phyloP scores from a whole-genome alignment of 2,113 vertebrate genomes.

The Spermophilus dauricus region DNA sequence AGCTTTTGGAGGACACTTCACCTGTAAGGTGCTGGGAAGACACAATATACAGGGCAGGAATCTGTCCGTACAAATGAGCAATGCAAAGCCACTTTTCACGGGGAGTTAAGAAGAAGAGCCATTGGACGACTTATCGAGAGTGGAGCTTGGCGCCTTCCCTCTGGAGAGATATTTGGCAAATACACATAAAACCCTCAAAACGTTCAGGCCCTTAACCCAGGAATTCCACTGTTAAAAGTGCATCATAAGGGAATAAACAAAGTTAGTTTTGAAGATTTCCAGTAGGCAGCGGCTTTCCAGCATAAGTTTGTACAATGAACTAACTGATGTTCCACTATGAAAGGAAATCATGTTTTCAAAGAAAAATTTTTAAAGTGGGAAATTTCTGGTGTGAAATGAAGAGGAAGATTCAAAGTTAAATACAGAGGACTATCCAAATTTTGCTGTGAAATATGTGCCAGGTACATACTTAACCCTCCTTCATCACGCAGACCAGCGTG shows the following conservation, averaged over 20 bases:
- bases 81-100: accelerated
- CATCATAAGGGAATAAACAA: neutral
- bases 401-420: neutral
- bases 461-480: accelerated
- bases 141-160: neutral
- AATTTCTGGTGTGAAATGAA: neutral
- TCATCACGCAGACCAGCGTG: accelerated
- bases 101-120: accelerated
- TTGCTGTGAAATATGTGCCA: neutral
- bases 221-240: neutral
- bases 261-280: too few species aligned
- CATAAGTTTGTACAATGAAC: neutral
- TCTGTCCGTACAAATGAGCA: accelerated
- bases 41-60: neutral
- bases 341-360: neutral
- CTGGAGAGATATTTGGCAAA: neutral
- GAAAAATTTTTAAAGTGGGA: neutral
- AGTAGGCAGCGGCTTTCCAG: neutral
- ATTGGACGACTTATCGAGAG: neutral
- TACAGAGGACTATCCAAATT: neutral
- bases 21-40: neutral
- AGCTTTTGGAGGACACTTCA: too few species aligned
- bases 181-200: neutral
- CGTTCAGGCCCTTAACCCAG: neutral
- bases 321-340: neutral